Evolutionary conservation across 2,888 invertebrate species (phyloP).

Genomic region (Hipparchia semele): DNA sequence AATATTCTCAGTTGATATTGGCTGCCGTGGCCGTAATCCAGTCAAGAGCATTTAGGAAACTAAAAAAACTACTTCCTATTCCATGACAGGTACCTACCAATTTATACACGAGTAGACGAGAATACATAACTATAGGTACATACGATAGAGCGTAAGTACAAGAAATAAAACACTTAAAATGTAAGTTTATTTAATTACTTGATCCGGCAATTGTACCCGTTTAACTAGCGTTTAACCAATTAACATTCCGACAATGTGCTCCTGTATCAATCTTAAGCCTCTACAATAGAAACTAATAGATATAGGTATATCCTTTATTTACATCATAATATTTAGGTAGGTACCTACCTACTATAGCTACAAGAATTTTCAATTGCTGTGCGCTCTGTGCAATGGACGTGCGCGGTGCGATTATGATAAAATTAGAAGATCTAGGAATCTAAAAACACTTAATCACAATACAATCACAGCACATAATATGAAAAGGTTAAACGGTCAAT

Average conservation of each 20-base stretch:
- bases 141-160: not conserved
- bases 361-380: not conserved
- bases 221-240: slow-evolving; percentile 37
- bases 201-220: slow-evolving; percentile 36
- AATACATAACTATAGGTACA: too few species aligned
- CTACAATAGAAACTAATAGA: slow-evolving; percentile 26
- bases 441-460: too few species aligned
- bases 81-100: not conserved
- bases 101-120: not conserved
- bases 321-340: not conserved
- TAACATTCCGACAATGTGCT: slow-evolving; percentile 29
- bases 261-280: slow-evolving; percentile 3
- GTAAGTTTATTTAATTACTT: slow-evolving; percentile 26
- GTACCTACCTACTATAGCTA: not conserved
- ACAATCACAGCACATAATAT: too few species aligned
- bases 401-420: too few species aligned
- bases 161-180: not conserved
- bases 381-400: too few species aligned
- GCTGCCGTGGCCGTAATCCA: too few species aligned
- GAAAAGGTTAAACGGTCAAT: too few species aligned
- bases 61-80: too few species aligned
- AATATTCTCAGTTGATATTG: too few species aligned
- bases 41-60: too few species aligned
- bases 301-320: slow-evolving; percentile 6
- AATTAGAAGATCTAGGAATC: too few species aligned